Evolutionary conservation across 2,888 invertebrate species (phyloP).

Genomic region (Philhelius pedissequus): DNA sequence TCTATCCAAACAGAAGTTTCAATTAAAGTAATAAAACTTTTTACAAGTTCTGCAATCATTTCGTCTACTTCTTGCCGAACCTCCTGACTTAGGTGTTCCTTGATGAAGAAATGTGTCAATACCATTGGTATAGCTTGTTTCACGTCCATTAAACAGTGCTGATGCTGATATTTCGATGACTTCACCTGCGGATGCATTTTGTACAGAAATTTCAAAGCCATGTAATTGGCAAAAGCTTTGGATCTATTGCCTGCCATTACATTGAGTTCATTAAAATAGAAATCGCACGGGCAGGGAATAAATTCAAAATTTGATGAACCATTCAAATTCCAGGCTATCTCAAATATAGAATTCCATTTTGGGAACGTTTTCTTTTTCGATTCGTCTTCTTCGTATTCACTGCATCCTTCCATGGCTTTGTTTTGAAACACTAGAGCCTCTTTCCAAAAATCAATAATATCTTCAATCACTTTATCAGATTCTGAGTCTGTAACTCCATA

Average conservation of each 20-base stretch:
- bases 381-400: neutral
- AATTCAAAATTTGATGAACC: slow-evolving; percentile 16
- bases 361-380: slow-evolving; percentile 16
- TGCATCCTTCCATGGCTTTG: slow-evolving; percentile 58
- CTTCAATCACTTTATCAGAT: slow-evolving; percentile 69
- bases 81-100: slow-evolving; percentile 72
- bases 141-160: slow-evolving; percentile 2
- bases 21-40: slow-evolving; percentile 69
- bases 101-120: slow-evolving; percentile 29
- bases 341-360: slow-evolving; percentile 71
- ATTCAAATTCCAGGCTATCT: slow-evolving; percentile 72
- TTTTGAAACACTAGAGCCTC: slow-evolving; percentile 68
- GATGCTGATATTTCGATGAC: neutral
- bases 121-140: neutral
- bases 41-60: slow-evolving; percentile 72
- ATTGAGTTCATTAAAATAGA: slow-evolving; percentile 71
- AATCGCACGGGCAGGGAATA: slow-evolving; percentile 69
- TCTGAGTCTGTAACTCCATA: slow-evolving; percentile 71
- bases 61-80: slow-evolving; percentile 68
- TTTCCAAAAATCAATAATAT: slow-evolving; percentile 73
- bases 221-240: slow-evolving; percentile 74
- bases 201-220: slow-evolving; percentile 73
- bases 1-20: slow-evolving; percentile 74
- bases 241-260: slow-evolving; percentile 71
- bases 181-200: slow-evolving; percentile 69